Evolutionary conservation across 2,888 invertebrate species (phyloP).

Genomic region (Drosophila ezoana): DNA sequence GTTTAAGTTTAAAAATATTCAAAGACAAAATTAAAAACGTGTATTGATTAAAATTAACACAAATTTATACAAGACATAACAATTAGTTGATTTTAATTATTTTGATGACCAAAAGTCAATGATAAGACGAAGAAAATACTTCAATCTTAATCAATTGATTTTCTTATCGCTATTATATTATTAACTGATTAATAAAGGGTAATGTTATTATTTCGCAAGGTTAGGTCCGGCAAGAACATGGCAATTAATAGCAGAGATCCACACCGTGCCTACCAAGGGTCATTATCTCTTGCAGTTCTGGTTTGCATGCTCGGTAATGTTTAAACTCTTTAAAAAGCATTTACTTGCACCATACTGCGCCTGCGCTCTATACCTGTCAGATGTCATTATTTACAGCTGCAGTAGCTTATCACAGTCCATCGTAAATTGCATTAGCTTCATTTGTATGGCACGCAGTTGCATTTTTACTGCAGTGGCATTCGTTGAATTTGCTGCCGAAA

Average conservation of each 20-base stretch:
- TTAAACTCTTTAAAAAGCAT: slow-evolving; percentile 24
- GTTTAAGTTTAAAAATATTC: slow-evolving; percentile 8
- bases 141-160: slow-evolving; percentile 34
- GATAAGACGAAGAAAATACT: slow-evolving; percentile 34
- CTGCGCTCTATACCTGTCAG: slow-evolving; percentile 34
- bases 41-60: neutral
- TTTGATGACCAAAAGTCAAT: slow-evolving; percentile 10
- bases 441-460: slow-evolving; percentile 7
- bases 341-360: slow-evolving; percentile 42
- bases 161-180: slow-evolving; percentile 36
- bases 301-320: slow-evolving; percentile 48
- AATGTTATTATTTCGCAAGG: slow-evolving; percentile 18
- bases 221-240: slow-evolving; percentile 27
- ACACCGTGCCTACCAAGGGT: slow-evolving; percentile 8
- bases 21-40: neutral
- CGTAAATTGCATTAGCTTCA: slow-evolving; percentile 30
- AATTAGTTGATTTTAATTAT: slow-evolving; percentile 9
- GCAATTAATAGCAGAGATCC: slow-evolving; percentile 19
- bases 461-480: slow-evolving; percentile 13
- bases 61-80: slow-evolving; percentile 7
- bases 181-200: slow-evolving; percentile 21
- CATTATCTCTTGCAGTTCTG: slow-evolving; percentile 20
- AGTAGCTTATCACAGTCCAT: slow-evolving; percentile 4
- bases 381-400: slow-evolving; percentile 7
- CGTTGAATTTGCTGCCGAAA: slow-evolving; percentile 6